Base-by-base conservation (phyloP, 2,888 invertebrate species). In the Luperina testacea region DNA sequence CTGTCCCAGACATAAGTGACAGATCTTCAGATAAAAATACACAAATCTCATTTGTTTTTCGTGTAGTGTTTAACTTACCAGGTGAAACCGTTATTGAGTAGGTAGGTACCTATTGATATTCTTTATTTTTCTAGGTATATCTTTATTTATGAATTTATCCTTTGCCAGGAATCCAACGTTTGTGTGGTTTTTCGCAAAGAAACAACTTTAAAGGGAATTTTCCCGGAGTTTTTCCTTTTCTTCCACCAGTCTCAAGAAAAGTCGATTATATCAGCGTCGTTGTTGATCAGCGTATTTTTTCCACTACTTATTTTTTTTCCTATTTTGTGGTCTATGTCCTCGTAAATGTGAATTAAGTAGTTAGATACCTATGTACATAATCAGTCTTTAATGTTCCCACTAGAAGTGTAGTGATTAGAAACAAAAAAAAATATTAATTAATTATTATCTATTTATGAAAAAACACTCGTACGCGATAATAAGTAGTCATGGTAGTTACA, bases 21-120 rank as follows among this genome's bases (percentile, higher is more conserved):
- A 38, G 74, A 59, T 64, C 65, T 69, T 81, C 68, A 78, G 63
- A 72, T 80, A 77, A 83, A 80, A 77, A 82, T 78, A 78, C 27
- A 76, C 51, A 86, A 78, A 86, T 78, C 72, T 71, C 64, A 42
- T 70, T 70, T 68, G 32, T 45, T 72, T 69, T 72, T 72, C 27
- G n/a, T 72, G 48, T 42, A 72, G n/a, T 72, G 17, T 42, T 83
- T 65, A 72, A 63, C 5, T 32, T 20, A 63, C 32, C 32, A 63
- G 20, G 20, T 61, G 57, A 27, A 45, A 63, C 38, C 53, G 38
- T 51, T 32, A 59, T 20, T 48, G 6, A 67, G n/a, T 68, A 68
- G 24, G 5, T 27, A 24, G 4, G 13, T 13, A 53, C 51, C 51
- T 7, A 69, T 57, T 24, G 38, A 48, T 8, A 24, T 63, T 38